phyloP scores from a whole-genome alignment of 2,888 invertebrate genomes.

The Lobophora halterata region DNA sequence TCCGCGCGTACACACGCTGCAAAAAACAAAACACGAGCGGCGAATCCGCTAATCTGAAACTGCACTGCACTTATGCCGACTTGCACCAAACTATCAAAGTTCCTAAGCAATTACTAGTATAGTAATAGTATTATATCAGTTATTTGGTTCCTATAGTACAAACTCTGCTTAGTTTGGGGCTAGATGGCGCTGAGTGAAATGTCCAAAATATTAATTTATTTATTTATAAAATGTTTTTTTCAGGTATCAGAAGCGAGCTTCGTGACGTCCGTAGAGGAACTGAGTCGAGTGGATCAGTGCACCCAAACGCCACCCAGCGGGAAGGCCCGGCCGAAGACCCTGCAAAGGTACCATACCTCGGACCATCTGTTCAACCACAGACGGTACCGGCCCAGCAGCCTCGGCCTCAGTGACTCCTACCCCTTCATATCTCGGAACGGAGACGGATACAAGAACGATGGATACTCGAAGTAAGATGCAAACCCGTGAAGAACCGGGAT shows the following conservation, averaged over 20 bases:
- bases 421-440: constrained; percentile 65
- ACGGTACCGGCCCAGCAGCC: constrained; percentile 39
- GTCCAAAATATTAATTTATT: not conserved
- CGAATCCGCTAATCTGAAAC: too few relatives aligned
- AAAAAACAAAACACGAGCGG: too few relatives aligned
- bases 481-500: constrained; percentile 19
- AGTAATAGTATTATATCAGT: too few relatives aligned
- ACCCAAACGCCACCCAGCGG: constrained; percentile 74
- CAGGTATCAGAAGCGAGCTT: constrained; percentile 76
- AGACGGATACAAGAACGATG: constrained; percentile 66
- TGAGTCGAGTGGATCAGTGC: constrained; percentile 65
- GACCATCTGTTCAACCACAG: constrained; percentile 61
- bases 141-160: too few relatives aligned
- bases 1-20: too few relatives aligned
- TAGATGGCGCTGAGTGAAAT: too few relatives aligned
- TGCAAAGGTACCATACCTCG: constrained; percentile 79
- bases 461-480: constrained; percentile 62
- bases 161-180: too few relatives aligned
- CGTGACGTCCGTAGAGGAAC: constrained; percentile 72
- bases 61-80: too few relatives aligned
- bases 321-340: constrained; percentile 67
- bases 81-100: too few relatives aligned
- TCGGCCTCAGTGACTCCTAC: constrained; percentile 66
- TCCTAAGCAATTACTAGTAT: too few relatives aligned
- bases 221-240: constrained; percentile 16